These are phyloP conservation scores for Mycteria americana DNA, from an alignment of 2,797 vertebrate genomes.

Conservation along the genomic window DNA sequence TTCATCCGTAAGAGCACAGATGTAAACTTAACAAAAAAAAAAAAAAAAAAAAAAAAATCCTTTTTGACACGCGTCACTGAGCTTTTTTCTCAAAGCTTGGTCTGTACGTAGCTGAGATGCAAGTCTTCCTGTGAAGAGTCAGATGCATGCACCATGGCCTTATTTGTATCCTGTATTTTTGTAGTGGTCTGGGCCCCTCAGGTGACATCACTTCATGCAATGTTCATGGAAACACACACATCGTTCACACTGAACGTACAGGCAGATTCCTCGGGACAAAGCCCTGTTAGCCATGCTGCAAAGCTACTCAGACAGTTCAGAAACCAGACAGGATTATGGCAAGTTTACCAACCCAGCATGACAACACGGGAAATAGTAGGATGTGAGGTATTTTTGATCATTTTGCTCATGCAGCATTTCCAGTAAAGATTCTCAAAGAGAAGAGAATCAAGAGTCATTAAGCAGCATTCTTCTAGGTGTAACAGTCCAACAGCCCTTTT, in stretches of 20 bases:
- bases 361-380: background rate
- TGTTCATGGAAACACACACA: background rate
- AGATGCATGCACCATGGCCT: background rate
- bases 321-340: background rate
- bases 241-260: background rate
- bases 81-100: background rate
- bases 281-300: background rate
- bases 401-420: background rate
- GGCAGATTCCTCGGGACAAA: background rate
- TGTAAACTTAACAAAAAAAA: background rate
- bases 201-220: accelerated
- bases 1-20: background rate
- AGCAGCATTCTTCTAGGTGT: background rate
- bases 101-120: background rate
- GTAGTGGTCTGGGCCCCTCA: background rate
- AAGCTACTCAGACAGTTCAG: background rate
- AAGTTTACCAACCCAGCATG: background rate
- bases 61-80: background rate
- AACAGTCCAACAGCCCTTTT: background rate
- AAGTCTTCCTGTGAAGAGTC: background rate
- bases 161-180: background rate
- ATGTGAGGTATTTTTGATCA: background rate
- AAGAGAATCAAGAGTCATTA: background rate
- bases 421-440: background rate
- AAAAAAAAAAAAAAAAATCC: background rate